A percentile compares a stretch with the other conserved stretches of the same genome.
Evolutionary conservation across 2,888 invertebrate species (phyloP).

Genomic region (Latrodectus elegans): DNA sequence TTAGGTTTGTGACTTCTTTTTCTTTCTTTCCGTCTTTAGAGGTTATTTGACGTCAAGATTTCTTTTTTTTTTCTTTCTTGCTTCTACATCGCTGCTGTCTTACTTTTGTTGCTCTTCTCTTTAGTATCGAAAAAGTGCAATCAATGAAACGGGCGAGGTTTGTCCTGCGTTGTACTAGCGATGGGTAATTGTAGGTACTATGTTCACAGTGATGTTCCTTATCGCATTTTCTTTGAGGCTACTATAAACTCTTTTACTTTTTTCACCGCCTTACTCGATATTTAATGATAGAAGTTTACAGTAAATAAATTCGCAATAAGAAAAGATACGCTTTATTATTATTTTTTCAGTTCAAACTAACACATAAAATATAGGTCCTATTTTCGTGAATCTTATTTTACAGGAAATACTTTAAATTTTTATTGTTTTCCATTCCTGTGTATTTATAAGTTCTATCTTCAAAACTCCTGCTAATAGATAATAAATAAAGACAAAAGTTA

Average conservation of each 20-base stretch:
- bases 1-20: slow-evolving; percentile 46
- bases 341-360: too few species aligned
- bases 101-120: slow-evolving; percentile 20
- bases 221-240: background rate
- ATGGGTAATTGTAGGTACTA: slow-evolving; percentile 44
- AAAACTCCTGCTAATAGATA: too few species aligned
- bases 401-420: too few species aligned
- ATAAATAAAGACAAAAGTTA: too few species aligned
- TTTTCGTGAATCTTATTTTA: too few species aligned
- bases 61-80: slow-evolving; percentile 2
- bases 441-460: too few species aligned
- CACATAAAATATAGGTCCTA: too few species aligned
- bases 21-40: slow-evolving; percentile 9
- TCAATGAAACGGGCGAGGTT: slow-evolving; percentile 51
- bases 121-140: slow-evolving; percentile 55
- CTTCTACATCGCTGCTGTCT: slow-evolving; percentile 4
- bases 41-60: slow-evolving; percentile 41
- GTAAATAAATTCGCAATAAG: background rate
- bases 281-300: background rate
- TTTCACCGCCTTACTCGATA: background rate
- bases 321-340: too few species aligned
- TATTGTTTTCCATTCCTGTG: too few species aligned
- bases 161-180: slow-evolving; percentile 31
- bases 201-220: slow-evolving; percentile 37
- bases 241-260: background rate